Evolutionary conservation across 2,888 invertebrate species (phyloP).

Genomic region (Sussaba pulchella): DNA sequence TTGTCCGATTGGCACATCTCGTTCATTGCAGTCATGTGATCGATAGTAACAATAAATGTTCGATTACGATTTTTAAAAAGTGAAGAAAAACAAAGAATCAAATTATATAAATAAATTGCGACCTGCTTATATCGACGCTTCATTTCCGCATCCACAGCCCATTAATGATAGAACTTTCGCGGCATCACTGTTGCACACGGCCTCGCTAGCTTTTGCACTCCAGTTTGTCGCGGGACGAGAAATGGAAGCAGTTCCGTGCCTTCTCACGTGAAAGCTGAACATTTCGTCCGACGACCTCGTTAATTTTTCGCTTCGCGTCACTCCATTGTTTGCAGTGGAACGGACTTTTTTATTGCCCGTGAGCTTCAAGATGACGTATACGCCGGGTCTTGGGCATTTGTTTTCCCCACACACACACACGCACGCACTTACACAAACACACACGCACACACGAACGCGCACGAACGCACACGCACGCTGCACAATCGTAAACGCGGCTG

Average conservation of each 20-base stretch:
- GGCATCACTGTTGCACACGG: not conserved
- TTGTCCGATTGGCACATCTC: no score
- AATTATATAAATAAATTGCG: not conserved
- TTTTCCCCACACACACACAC: constrained; percentile 39
- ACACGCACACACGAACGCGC: constrained; percentile 24
- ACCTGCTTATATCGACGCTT: no score
- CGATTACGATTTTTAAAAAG: no score
- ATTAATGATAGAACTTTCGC: constrained; percentile 11
- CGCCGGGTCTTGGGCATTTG: constrained; percentile 32
- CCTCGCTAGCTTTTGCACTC: not conserved
- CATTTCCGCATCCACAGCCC: not conserved
- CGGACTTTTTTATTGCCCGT: constrained; percentile 73
- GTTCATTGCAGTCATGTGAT: no score
- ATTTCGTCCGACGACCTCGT: constrained; percentile 75
- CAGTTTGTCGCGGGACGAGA: not conserved
- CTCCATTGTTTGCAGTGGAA: constrained; percentile 74
- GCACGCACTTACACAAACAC: constrained; percentile 4
- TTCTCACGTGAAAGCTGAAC: constrained; percentile 59
- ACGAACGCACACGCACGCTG: not conserved
- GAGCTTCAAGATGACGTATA: constrained; percentile 69
- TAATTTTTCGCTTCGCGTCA: constrained; percentile 78
- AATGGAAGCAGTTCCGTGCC: constrained; percentile 3
- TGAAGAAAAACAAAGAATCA: no score
- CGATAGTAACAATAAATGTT: no score
- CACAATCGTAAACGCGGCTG: constrained; percentile 56